These are phyloP conservation scores for Folsomia candida DNA, from an alignment of 2,888 invertebrate genomes.

Conservation along the genomic window DNA sequence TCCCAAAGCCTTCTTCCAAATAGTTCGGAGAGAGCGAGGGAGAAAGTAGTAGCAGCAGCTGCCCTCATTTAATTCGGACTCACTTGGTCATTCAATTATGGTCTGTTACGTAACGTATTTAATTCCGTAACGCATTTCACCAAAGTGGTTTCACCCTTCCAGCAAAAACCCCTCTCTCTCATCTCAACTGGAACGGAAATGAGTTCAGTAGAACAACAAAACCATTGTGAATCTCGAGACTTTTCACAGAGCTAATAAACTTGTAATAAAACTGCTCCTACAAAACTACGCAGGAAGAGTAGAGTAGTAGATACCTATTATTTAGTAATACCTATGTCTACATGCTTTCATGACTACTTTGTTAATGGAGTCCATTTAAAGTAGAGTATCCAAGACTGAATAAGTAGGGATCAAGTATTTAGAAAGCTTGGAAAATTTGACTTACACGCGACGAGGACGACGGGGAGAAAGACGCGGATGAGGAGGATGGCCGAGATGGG, in stretches of 20 bases:
- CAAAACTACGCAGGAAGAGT: not conserved
- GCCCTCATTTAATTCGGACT: too few relatives aligned
- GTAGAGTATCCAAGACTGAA: too few relatives aligned
- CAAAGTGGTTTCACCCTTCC: not conserved
- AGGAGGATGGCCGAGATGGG: not conserved
- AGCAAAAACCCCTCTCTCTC: not conserved
- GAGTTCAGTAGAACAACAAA: not conserved
- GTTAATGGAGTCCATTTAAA: too few relatives aligned
- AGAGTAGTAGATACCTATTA: too few relatives aligned
- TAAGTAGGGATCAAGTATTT: too few relatives aligned
- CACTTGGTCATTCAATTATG: not conserved
- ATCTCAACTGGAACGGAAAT: not conserved
- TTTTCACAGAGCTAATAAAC: not conserved
- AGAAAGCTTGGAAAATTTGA: too few relatives aligned
- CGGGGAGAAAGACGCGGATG: constrained; percentile 55
- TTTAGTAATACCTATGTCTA: not conserved
- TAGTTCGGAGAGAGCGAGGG: too few relatives aligned
- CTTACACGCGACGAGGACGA: constrained; percentile 60
- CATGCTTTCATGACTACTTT: too few relatives aligned
- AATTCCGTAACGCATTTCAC: not conserved
- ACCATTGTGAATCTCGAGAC: not conserved
- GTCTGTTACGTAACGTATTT: too few relatives aligned
- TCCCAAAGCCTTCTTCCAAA: not conserved
- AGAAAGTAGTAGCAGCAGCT: not conserved
- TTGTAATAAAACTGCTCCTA: not conserved